Conservation (phyloP, 2,888 invertebrate genomes). For the Ornithoptera alexandrae region DNA sequence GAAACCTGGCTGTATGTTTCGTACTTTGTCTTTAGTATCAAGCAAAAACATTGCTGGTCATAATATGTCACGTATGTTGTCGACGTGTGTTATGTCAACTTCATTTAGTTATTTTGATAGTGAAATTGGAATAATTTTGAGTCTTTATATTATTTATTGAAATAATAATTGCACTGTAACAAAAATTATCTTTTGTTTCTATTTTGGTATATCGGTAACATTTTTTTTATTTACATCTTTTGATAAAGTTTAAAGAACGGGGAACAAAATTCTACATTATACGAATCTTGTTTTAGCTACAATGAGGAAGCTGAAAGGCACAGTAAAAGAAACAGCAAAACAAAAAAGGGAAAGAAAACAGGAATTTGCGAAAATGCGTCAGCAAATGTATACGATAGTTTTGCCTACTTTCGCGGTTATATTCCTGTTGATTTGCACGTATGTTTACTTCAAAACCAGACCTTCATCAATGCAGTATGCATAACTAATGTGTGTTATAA, state of each 20-base stretch:
- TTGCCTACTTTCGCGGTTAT: conserved; percentile 86
- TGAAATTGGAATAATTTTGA: background rate
- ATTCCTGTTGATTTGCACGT: conserved; percentile 85
- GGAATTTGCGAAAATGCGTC: conserved; percentile 89
- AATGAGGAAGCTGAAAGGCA: conserved; percentile 90
- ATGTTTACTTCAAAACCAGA: conserved; percentile 89
- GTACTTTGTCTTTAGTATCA: background rate
- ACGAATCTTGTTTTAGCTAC: conserved; percentile 23
- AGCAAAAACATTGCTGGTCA: background rate
- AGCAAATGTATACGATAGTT: conserved; percentile 88
- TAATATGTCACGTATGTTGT: background rate
- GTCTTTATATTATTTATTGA: background rate
- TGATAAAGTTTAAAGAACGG: background rate
- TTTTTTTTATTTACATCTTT: background rate
- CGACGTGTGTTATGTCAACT: conserved; percentile 5
- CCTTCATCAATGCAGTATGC: conserved; percentile 76
- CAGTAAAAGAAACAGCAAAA: conserved; percentile 89
- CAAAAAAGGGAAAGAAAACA: conserved; percentile 92
- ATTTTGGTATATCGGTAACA: conserved; percentile 7
- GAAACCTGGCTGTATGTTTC: background rate
- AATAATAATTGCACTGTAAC: background rate
- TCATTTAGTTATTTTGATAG: background rate
- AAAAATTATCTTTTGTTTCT: background rate
- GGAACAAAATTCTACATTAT: conserved; percentile 16
- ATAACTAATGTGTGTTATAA: conserved; percentile 37